Conservation (phyloP, 1,140 invertebrate species). For the Nixonia krombeini region DNA sequence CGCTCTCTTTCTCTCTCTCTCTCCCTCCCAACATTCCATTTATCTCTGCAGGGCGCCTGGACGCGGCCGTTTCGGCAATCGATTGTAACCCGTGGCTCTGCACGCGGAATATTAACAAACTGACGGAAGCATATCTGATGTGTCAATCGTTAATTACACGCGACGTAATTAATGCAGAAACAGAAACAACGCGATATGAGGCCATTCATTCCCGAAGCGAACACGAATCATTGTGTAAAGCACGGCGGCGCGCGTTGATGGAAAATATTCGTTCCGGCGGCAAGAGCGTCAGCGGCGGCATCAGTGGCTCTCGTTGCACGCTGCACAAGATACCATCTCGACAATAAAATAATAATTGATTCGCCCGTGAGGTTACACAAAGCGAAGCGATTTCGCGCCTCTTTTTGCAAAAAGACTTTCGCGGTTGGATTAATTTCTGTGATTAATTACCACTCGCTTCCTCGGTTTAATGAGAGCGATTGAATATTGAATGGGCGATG, state of each 20-base stretch:
- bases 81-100: neutral
- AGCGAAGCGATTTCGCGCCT: too few species aligned
- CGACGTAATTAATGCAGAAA: slow-evolving; percentile 6
- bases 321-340: too few species aligned
- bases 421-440: too few species aligned
- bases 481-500: too few species aligned
- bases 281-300: too few species aligned
- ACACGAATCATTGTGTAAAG: neutral
- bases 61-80: slow-evolving; percentile 1
- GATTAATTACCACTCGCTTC: too few species aligned
- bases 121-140: slow-evolving; percentile 2
- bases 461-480: too few species aligned
- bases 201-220: neutral
- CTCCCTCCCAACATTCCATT: neutral
- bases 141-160: slow-evolving; percentile 14
- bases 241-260: neutral
- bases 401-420: too few species aligned
- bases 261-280: slow-evolving; percentile 2
- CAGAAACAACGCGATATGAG: neutral
- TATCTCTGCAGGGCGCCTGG: neutral
- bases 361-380: too few species aligned
- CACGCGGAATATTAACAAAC: slow-evolving; percentile 12
- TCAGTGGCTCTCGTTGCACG: too few species aligned
- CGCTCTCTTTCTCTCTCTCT: too few species aligned
- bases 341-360: too few species aligned